phyloP scores from a whole-genome alignment of 1,140 invertebrate species.

The Aphidius gifuensis region DNA sequence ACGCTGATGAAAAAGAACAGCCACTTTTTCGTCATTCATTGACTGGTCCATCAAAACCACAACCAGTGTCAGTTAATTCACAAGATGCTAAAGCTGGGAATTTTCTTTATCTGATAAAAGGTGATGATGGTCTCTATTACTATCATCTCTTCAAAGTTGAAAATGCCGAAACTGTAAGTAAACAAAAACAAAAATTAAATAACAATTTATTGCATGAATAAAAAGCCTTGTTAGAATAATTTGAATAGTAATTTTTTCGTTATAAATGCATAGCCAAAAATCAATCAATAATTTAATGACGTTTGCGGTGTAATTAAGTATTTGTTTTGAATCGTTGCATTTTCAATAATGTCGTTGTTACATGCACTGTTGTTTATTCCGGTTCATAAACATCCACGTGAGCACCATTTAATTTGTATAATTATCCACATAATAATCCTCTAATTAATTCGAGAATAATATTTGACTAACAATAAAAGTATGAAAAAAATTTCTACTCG shows the following conservation, averaged over 20 bases:
- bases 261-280: no score
- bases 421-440: no score
- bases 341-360: no score
- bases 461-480: no score
- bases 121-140: constrained; percentile 42
- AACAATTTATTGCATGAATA: neutral
- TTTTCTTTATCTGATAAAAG: constrained; percentile 45
- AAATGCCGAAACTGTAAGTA: constrained; percentile 39
- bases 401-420: no score
- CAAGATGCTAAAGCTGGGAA: constrained; percentile 40
- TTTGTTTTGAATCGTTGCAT: no score
- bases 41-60: constrained; percentile 39
- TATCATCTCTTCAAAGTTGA: constrained; percentile 44
- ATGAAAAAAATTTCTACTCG: no score
- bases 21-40: constrained; percentile 42
- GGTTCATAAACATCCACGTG: no score
- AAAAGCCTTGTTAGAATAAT: neutral
- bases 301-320: no score
- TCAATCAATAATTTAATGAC: no score
- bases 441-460: no score
- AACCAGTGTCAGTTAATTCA: constrained; percentile 37
- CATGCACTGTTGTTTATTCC: no score
- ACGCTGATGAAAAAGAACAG: constrained; percentile 39
- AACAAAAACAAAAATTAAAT: neutral
- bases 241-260: neutral